Base-by-base conservation (phyloP, 2,113 vertebrate genomes). In the Pseudopipra pipra region DNA sequence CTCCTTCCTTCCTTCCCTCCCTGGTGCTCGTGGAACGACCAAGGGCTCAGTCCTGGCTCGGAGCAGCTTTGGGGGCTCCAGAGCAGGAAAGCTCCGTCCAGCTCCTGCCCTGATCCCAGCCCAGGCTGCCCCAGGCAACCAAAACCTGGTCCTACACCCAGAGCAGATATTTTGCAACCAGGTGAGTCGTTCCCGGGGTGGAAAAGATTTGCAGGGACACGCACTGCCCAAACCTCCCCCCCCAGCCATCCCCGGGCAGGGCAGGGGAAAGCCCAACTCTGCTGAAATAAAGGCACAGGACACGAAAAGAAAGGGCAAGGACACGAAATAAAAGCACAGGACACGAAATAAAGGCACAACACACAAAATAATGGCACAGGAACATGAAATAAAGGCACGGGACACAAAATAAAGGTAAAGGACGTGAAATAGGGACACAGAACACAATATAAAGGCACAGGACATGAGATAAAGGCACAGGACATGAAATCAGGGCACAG, bases 21-120 rank as follows among this genome's bases (percentile, higher is more conserved):
- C 27, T 5, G 25, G 12, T 14, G 41, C 31, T 37, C 3, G 0
- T 9, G 17, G 44, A 17, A 5, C 4, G 2, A 22, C 19, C 14
- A 2, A 5, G 9, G 6, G 8, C 23, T n/a, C 24, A 4, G 2
- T 9, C 58, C 68, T 3, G 1, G 35, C 41, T 25, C 46, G 35
- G 56, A 63, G 41, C 41, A 47, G 41, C n/a, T 55, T 30, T 47
- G 73, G 54, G 54, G 59, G 19, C 14, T 33, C 58, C 9, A 27
- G 65, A 67, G 65, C 33, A 19, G 11, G 65, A 67, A n/a, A 44
- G 23, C 44, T n/a, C 44, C 44, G 4, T n/a, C 65, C 65, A 35
- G 43, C 11, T 47, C 44, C 44, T 46, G 30, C 43, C 31, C 41
- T 24, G 63, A 23, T 33, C 41, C 41, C 43, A 46, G 63, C 30